Conservation (phyloP, 2,888 invertebrate species). For the Heteromyza rotundicornis region DNA sequence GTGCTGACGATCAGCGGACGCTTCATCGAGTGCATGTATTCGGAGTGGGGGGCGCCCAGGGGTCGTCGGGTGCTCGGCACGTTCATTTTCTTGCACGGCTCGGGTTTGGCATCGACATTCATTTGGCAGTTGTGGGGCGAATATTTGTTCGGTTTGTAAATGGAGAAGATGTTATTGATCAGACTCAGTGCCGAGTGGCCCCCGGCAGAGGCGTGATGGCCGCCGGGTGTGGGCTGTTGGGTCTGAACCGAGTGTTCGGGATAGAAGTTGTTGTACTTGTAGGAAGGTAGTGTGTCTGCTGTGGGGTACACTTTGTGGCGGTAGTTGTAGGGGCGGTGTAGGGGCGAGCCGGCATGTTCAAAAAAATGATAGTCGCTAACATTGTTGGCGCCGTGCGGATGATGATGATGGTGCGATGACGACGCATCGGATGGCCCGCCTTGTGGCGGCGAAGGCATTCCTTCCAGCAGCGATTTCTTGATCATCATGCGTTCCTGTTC, state of each 20-base stretch:
- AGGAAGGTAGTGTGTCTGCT: slow-evolving; percentile 55
- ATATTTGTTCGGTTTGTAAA: slow-evolving; percentile 63
- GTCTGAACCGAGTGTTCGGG: slow-evolving; percentile 56
- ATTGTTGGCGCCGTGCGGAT: slow-evolving; percentile 32
- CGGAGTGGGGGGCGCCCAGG: slow-evolving; percentile 54
- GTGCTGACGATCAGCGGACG: slow-evolving; percentile 66
- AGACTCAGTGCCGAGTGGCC: slow-evolving; percentile 60
- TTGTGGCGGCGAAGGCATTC: slow-evolving; percentile 61
- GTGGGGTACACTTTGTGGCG: slow-evolving; percentile 59
- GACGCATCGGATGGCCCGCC: slow-evolving; percentile 36
- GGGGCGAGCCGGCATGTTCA: slow-evolving; percentile 56
- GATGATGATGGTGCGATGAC: slow-evolving; percentile 29
- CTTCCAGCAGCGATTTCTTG: slow-evolving; percentile 59
- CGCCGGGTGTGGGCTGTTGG: slow-evolving; percentile 50
- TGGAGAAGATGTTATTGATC: slow-evolving; percentile 62
- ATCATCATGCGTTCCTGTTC: slow-evolving; percentile 61
- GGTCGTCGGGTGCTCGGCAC: slow-evolving; percentile 60
- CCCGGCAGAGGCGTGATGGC: slow-evolving; percentile 52
- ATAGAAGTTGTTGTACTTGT: slow-evolving; percentile 62
- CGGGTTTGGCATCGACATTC: slow-evolving; percentile 58
- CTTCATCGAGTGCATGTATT: slow-evolving; percentile 64
- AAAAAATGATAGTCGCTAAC: slow-evolving; percentile 52
- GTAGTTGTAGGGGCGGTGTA: slow-evolving; percentile 41
- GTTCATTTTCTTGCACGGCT: slow-evolving; percentile 63
- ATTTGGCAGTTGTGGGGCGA: slow-evolving; percentile 62